Percentiles rank a stretch among this genome's conserved stretches.
Conservation (phyloP, 2,113 vertebrate genomes). For the Baryphthengus martii region DNA sequence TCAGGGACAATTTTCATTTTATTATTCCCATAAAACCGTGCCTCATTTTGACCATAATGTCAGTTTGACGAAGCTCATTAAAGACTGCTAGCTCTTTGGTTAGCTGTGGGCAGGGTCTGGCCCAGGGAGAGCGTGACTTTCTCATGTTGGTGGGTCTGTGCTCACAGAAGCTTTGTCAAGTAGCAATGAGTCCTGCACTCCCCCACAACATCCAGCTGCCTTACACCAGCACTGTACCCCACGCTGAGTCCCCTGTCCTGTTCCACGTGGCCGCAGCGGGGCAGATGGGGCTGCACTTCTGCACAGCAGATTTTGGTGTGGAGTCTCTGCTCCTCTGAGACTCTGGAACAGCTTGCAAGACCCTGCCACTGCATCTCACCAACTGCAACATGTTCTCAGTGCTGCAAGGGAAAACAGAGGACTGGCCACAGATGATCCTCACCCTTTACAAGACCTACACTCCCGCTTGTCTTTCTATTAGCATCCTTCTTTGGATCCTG, state of each 20-base stretch:
- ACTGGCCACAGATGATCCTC: background rate
- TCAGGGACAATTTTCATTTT: background rate
- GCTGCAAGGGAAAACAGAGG: rapidly evolving
- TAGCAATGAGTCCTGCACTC: rapidly evolving
- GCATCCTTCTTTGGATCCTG: background rate
- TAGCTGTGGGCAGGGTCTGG: background rate
- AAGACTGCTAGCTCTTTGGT: background rate
- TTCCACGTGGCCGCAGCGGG: background rate
- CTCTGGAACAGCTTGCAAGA: background rate
- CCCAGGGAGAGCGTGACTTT: background rate
- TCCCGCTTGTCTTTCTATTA: rapidly evolving
- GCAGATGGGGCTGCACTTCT: background rate
- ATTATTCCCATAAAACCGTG: background rate
- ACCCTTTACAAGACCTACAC: background rate
- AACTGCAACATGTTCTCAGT: rapidly evolving
- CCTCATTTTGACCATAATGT: background rate
- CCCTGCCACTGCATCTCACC: rapidly evolving
- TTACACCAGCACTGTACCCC: rapidly evolving
- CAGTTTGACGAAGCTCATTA: background rate
- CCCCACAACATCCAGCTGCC: background rate
- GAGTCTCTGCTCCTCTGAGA: background rate
- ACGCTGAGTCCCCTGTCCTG: rapidly evolving
- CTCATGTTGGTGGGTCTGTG: background rate
- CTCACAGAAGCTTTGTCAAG: background rate
- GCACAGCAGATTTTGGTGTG: background rate